These are phyloP conservation scores for Anas georgica DNA, from an alignment of 2,797 vertebrate genomes.

Conservation along the genomic window DNA sequence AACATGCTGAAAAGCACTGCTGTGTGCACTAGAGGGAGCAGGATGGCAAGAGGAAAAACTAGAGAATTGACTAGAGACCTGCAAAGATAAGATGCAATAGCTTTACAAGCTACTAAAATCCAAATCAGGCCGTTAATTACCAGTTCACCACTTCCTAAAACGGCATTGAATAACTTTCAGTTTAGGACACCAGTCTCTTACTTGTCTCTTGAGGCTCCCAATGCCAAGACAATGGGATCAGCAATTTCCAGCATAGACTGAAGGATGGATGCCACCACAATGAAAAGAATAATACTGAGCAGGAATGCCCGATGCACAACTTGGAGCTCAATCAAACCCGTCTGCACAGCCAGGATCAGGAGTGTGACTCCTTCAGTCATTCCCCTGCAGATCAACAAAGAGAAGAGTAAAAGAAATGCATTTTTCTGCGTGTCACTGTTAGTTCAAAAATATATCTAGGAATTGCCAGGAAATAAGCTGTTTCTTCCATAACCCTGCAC, in stretches of 20 bases:
- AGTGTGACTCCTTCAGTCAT: slow-evolving; percentile 98
- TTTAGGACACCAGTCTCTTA: slow-evolving; percentile 71
- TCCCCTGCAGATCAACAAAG: slow-evolving; percentile 79
- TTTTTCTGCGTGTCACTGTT: neutral
- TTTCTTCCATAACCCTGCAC: neutral
- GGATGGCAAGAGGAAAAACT: neutral
- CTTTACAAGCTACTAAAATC: slow-evolving; percentile 31
- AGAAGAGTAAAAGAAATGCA: neutral
- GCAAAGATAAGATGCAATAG: neutral
- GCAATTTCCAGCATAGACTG: slow-evolving; percentile 99
- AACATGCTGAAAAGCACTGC: neutral
- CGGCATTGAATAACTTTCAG: slow-evolving; percentile 12
- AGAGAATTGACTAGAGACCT: neutral
- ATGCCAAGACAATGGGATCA: slow-evolving; percentile 94
- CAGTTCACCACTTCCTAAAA: slow-evolving; percentile 31
- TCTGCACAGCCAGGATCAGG: slow-evolving; percentile 95
- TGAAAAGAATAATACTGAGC: slow-evolving; percentile 98
- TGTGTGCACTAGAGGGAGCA: neutral
- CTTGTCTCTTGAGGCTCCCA: slow-evolving; percentile 98
- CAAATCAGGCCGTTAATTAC: neutral
- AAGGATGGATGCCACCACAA: slow-evolving; percentile 95
- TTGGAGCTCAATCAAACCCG: slow-evolving; percentile 96
- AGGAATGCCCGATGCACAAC: slow-evolving; percentile 97
- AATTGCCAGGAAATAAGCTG: neutral
- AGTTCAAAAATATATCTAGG: neutral